Conservation (phyloP, 2,888 invertebrate genomes). For the Cheilosia scutellata region DNA sequence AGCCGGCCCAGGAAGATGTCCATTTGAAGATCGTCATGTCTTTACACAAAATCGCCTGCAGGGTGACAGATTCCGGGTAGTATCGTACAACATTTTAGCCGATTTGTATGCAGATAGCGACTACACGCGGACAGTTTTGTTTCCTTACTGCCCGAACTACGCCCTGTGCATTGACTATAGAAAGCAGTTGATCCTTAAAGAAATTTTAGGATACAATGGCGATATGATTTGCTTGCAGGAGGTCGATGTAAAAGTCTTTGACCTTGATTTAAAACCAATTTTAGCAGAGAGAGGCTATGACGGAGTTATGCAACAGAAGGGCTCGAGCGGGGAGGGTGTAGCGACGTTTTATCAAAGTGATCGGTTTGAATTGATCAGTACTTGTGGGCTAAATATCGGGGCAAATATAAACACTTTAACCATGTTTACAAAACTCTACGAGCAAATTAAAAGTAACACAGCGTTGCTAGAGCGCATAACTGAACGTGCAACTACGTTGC, state of each 20-base stretch:
- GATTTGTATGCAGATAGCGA: slow-evolving; percentile 96
- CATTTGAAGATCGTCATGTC: slow-evolving; percentile 91
- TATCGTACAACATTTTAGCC: slow-evolving; percentile 96
- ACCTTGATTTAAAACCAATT: slow-evolving; percentile 87
- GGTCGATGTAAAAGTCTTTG: slow-evolving; percentile 92
- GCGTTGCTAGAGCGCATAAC: slow-evolving; percentile 86
- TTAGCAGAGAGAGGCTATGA: slow-evolving; percentile 86
- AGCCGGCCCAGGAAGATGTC: slow-evolving; percentile 91
- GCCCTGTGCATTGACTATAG: slow-evolving; percentile 93
- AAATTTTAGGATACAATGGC: slow-evolving; percentile 92
- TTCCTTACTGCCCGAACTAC: slow-evolving; percentile 93
- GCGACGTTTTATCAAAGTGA: slow-evolving; percentile 90
- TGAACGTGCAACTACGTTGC: slow-evolving; percentile 88
- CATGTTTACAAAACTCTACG: slow-evolving; percentile 87
- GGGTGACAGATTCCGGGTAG: slow-evolving; percentile 87
- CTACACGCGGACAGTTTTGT: slow-evolving; percentile 88
- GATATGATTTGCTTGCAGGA: slow-evolving; percentile 97
- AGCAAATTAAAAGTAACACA: slow-evolving; percentile 86
- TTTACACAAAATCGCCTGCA: slow-evolving; percentile 87
- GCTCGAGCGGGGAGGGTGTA: slow-evolving; percentile 91
- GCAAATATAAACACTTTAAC: slow-evolving; percentile 85
- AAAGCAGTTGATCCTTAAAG: slow-evolving; percentile 93
- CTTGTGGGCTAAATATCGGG: slow-evolving; percentile 86
- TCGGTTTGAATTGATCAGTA: slow-evolving; percentile 87
- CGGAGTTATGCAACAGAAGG: slow-evolving; percentile 89